Percentiles rank a stretch among this genome's conserved stretches.
phyloP scores from a whole-genome alignment of 2,888 invertebrate species.

The Ligdia adustata region DNA sequence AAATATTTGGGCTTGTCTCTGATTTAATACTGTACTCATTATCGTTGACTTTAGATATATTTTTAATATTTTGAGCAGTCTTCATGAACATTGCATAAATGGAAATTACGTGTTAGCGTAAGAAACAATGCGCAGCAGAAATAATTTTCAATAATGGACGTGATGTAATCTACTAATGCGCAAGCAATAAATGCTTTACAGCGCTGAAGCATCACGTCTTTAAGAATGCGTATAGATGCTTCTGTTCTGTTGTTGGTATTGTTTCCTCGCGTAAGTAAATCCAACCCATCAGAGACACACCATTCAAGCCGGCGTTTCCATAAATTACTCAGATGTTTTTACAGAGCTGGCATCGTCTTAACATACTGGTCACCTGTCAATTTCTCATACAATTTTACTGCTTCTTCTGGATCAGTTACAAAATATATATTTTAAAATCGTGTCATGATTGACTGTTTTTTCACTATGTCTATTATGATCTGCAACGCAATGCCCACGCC shows the following conservation, averaged over 20 bases:
- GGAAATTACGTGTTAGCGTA: too few relatives aligned
- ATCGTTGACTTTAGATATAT: constrained; percentile 21
- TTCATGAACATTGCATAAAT: too few relatives aligned
- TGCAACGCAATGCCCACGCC: neutral
- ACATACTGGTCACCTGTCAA: neutral
- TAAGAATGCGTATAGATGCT: neutral
- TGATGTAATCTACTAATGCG: too few relatives aligned
- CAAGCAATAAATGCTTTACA: too few relatives aligned
- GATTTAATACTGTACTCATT: constrained; percentile 28
- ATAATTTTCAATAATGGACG: too few relatives aligned
- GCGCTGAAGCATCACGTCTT: too few relatives aligned
- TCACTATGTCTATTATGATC: neutral
- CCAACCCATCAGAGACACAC: neutral
- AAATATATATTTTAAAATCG: neutral
- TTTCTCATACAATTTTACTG: neutral
- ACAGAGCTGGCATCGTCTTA: neutral
- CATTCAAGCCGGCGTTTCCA: neutral
- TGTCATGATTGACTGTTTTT: neutral
- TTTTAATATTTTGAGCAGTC: neutral
- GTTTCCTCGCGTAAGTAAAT: neutral
- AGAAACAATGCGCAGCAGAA: too few relatives aligned
- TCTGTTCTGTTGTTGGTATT: neutral
- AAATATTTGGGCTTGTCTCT: constrained; percentile 26
- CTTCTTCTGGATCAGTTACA: neutral
- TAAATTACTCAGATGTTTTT: neutral